phyloP scores from a whole-genome alignment of 2,797 vertebrate genomes.

The Avahi laniger region DNA sequence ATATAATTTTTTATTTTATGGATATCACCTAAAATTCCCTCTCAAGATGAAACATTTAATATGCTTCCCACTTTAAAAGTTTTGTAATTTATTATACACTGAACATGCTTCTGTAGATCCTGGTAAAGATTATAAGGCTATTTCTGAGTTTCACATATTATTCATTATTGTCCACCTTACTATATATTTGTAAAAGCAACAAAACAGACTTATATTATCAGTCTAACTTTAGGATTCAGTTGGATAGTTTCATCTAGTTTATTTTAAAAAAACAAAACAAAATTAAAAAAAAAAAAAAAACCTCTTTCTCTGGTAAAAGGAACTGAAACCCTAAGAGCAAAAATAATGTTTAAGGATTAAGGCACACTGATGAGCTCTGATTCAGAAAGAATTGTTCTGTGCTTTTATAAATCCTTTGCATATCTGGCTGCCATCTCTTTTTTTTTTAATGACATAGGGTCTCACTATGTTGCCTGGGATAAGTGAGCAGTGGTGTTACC shows the following conservation, averaged over 20 bases:
- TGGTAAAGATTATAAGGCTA: background rate
- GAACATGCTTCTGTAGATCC: background rate
- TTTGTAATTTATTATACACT: background rate
- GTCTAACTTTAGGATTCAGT: background rate
- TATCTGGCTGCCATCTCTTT: background rate
- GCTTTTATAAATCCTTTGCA: background rate
- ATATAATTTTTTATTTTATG: background rate
- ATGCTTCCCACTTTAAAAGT: background rate
- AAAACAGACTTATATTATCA: background rate
- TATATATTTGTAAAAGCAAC: background rate
- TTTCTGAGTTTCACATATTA: background rate
- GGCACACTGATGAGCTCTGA: background rate
- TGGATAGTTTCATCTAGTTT: background rate
- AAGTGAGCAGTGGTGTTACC: background rate
- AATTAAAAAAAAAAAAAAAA: background rate
- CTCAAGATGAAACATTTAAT: background rate
- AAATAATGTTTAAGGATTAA: background rate
- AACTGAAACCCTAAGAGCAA: background rate
- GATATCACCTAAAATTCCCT: background rate
- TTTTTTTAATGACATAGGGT: background rate
- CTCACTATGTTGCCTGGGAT: background rate
- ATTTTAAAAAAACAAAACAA: background rate
- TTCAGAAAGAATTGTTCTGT: background rate
- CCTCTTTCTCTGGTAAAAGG: background rate
- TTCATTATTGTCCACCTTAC: background rate